Evolutionary conservation across 1,140 invertebrate genomes (phyloP), one percentile per base, ranked within the genome.

Genomic region (Drosophila cardini): DNA sequence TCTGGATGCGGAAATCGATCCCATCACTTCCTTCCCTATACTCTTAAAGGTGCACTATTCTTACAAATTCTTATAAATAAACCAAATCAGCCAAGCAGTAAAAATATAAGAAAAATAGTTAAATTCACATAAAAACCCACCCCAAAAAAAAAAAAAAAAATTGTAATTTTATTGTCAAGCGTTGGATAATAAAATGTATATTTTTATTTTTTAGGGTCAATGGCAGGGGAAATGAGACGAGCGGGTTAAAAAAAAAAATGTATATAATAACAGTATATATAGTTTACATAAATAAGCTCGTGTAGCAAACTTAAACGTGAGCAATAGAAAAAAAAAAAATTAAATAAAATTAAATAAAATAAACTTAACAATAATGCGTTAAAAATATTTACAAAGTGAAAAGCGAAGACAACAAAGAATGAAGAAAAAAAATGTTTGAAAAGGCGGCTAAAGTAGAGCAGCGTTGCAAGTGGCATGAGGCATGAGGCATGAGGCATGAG

Each of bases 331-430:
- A n/a, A n/a, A n/a, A n/a, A n/a, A n/a, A n/a, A n/a, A n/a, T n/a
- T n/a, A 55, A 16, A 18, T 56, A 65, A 56, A 45, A 0, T 26
- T 43, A 69, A 13, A 36, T 38, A 53, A 53, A 34, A 10, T 13
- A 77, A 89, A 80, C 72, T 84, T 76, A 90, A 91, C 72, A 71
- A 56, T 74, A 48, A 75, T 61, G 45, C 36, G 70, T 16, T 43
- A 50, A 43, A 34, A 32, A 10, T 80, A 80, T 80, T 8, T 80
- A 80, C 78, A 81, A 13, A 57, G 52, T 38, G n/a, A 15, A 38
- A 63, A n/a, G 30, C 42, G 7, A 16, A 16, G 9, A 48, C 18
- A 78, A 55, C 18, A 32, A 60, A 36, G 38, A 60, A 45, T 30
- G n/a, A 32, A 38, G 18, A 10, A 42, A 40, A 10, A 38, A 42